These are phyloP conservation scores for Chironomus striatipennis DNA, from an alignment of 1,140 invertebrate species.

Conservation along the genomic window DNA sequence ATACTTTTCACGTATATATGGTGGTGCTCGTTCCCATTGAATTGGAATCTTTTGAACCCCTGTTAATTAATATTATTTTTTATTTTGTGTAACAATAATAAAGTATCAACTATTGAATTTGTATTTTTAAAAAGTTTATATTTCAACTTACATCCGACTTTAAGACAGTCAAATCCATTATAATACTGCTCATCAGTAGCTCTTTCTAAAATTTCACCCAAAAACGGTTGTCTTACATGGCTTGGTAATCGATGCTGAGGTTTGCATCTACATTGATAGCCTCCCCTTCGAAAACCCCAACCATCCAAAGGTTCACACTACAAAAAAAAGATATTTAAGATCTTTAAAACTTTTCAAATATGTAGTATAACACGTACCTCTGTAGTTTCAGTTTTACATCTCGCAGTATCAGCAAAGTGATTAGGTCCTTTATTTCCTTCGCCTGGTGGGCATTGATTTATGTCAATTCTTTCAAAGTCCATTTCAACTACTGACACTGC, in stretches of 20 bases:
- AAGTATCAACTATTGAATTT: not conserved
- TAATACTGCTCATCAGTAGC: conserved; percentile 87
- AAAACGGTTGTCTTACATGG: conserved; percentile 76
- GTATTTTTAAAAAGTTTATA: too few species aligned
- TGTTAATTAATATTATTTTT: conserved; percentile 37
- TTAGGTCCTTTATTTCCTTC: conserved; percentile 84
- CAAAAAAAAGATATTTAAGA: conserved; percentile 34
- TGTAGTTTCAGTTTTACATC: conserved; percentile 89
- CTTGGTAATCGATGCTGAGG: conserved; percentile 83
- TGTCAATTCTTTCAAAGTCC: conserved; percentile 95
- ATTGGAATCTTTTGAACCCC: conserved; percentile 76
- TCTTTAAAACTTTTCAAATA: not conserved
- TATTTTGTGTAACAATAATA: conserved; percentile 26
- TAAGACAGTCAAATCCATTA: conserved; percentile 83
- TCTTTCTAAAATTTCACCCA: conserved; percentile 88
- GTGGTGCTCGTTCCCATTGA: conserved; percentile 61
- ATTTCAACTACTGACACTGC: conserved; percentile 89
- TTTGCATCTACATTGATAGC: conserved; percentile 90
- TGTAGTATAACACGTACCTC: conserved; percentile 64
- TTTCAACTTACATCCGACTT: conserved; percentile 76
- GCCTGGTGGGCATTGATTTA: conserved; percentile 91
- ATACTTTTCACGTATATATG: conserved; percentile 60
- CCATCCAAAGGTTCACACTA: conserved; percentile 94
- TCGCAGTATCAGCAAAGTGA: conserved; percentile 78
- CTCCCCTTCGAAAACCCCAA: conserved; percentile 90